Percentiles rank a stretch among this genome's conserved stretches.
Conservation (phyloP, 1,140 invertebrate genomes). For the Nylanderia fulva region DNA sequence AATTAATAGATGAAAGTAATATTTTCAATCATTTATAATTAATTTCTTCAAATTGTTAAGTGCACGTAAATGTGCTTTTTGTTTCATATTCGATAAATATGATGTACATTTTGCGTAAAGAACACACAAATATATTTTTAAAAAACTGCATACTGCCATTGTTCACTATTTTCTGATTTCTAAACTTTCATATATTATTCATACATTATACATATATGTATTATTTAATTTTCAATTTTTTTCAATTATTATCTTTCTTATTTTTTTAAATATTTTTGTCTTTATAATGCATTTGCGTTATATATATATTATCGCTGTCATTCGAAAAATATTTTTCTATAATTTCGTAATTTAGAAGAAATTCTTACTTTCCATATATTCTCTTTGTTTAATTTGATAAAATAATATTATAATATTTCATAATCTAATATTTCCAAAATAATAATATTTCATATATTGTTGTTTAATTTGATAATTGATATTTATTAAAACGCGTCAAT, state of each 20-base stretch:
- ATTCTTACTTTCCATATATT: neutral
- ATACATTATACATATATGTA: neutral
- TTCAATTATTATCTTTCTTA: neutral
- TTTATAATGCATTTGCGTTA: neutral
- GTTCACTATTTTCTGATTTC: neutral
- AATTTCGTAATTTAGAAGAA: conserved; percentile 18
- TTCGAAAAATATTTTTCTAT: neutral
- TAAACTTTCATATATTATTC: neutral
- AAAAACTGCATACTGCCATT: neutral
- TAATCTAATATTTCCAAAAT: too few relatives aligned
- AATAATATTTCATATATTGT: too few relatives aligned
- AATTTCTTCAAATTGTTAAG: conserved; percentile 14
- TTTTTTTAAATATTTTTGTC: neutral
- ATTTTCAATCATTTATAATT: conserved; percentile 35
- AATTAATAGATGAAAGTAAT: conserved; percentile 41
- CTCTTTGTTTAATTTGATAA: neutral
- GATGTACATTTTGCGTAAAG: neutral
- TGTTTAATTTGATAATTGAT: neutral
- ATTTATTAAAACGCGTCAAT: neutral
- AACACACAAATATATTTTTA: neutral
- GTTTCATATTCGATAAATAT: neutral
- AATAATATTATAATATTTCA: too few relatives aligned
- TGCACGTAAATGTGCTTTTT: neutral
- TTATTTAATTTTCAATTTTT: conserved; percentile 14
- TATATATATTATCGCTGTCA: neutral